Evolutionary conservation across 2,888 invertebrate genomes (phyloP).

Genomic region (Octonoba sinensis): DNA sequence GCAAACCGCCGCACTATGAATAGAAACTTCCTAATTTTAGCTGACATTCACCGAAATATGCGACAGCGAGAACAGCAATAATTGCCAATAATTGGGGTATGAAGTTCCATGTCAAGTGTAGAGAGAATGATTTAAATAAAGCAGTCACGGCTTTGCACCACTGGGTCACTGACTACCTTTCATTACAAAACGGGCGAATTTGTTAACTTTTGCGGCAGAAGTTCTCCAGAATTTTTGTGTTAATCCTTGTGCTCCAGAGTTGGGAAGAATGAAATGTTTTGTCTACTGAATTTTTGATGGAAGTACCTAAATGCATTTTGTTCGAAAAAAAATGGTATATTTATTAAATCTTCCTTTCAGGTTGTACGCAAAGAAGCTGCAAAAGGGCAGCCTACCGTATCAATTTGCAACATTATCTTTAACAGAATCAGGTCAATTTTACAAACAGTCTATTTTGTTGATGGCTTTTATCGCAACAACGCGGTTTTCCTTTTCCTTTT

Average conservation of each 20-base stretch:
- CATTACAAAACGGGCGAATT: background rate
- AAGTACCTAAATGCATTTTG: no score
- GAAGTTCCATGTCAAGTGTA: constrained; percentile 42
- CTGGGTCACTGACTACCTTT: constrained; percentile 35
- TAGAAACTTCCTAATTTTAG: constrained; percentile 26
- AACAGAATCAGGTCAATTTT: constrained; percentile 10
- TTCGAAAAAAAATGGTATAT: no score
- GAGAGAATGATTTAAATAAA: constrained; percentile 10
- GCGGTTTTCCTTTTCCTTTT: background rate
- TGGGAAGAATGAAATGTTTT: no score
- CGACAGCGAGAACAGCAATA: background rate
- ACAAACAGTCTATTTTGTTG: constrained; percentile 10
- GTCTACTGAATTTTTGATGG: no score
- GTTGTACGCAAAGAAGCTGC: no score
- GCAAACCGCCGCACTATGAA: background rate
- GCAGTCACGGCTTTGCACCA: constrained; percentile 38
- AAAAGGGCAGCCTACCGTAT: constrained; percentile 1
- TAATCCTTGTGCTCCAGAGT: no score
- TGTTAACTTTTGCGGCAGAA: background rate
- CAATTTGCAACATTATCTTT: constrained; percentile 20
- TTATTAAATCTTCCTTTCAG: no score
- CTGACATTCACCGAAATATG: constrained; percentile 52
- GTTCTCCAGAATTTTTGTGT: no score
- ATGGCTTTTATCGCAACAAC: constrained; percentile 8
- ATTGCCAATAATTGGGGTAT: constrained; percentile 41